Percentiles rank a stretch among this genome's conserved stretches.
These are phyloP conservation scores for Lontra canadensis DNA, from an alignment of 2,113 vertebrate genomes.

Conservation along the genomic window DNA sequence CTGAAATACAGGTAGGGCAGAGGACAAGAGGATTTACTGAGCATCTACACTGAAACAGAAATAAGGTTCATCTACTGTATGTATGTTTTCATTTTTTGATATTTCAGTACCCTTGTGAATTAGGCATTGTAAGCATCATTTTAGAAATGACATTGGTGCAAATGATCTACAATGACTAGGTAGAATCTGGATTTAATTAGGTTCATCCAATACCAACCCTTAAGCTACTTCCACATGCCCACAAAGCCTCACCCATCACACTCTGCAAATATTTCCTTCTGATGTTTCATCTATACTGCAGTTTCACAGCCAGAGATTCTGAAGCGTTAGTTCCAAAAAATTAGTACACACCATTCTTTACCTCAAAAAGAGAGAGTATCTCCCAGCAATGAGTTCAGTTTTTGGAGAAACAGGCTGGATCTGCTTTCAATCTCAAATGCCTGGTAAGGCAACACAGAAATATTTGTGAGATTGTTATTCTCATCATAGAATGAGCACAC, in stretches of 20 bases:
- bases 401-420: slow-evolving; percentile 56
- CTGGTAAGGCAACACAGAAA: slow-evolving; percentile 61
- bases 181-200: not conserved
- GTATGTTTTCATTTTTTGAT: not conserved
- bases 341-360: slow-evolving; percentile 55
- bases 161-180: not conserved
- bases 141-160: slow-evolving; percentile 28
- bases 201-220: not conserved
- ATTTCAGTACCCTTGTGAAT: not conserved
- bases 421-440: slow-evolving; percentile 63
- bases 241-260: not conserved
- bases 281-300: not conserved
- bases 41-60: not conserved
- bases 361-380: slow-evolving; percentile 55
- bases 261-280: not conserved
- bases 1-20: not conserved
- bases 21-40: not conserved
- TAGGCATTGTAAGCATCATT: not conserved
- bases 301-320: slow-evolving; percentile 19
- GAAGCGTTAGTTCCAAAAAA: slow-evolving; percentile 45
- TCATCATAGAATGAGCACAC: slow-evolving; percentile 55
- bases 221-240: not conserved
- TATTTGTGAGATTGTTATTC: slow-evolving; percentile 52
- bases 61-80: not conserved
- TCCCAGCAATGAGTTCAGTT: slow-evolving; percentile 57